phyloP scores from a whole-genome alignment of 2,797 vertebrate genomes.

The Aotus griseimembra region DNA sequence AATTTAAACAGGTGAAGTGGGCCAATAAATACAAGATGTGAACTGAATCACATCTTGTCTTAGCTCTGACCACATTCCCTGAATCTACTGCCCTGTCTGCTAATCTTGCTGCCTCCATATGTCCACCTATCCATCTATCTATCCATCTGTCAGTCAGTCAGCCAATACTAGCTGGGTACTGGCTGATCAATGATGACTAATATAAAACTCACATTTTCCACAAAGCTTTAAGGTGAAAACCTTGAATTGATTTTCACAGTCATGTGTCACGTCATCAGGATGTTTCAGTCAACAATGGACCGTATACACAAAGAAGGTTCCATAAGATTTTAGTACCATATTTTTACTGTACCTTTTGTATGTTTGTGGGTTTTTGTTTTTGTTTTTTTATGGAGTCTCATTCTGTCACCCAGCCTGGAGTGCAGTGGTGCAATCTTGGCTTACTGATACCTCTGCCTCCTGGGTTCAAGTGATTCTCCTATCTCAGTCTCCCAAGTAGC shows the following conservation, averaged over 20 bases:
- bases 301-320: neutral
- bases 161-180: neutral
- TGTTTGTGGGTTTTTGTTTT: neutral
- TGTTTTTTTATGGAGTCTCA: neutral
- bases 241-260: neutral
- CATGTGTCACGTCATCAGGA: neutral
- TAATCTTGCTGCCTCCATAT: neutral
- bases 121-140: neutral
- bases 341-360: neutral
- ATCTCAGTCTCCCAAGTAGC: neutral
- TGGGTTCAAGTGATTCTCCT: neutral
- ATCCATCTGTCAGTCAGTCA: neutral
- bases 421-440: neutral
- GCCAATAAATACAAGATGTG: neutral
- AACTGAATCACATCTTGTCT: neutral
- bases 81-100: neutral
- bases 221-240: neutral
- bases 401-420: neutral
- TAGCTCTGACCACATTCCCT: neutral
- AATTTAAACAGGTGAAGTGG: slow-evolving; percentile 32
- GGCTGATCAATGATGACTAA: neutral
- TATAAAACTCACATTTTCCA: neutral
- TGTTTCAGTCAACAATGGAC: neutral
- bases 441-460: neutral
- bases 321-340: neutral